Evolutionary conservation across 2,888 invertebrate genomes (phyloP).

Genomic region (Drosophila hawaiiensis): DNA sequence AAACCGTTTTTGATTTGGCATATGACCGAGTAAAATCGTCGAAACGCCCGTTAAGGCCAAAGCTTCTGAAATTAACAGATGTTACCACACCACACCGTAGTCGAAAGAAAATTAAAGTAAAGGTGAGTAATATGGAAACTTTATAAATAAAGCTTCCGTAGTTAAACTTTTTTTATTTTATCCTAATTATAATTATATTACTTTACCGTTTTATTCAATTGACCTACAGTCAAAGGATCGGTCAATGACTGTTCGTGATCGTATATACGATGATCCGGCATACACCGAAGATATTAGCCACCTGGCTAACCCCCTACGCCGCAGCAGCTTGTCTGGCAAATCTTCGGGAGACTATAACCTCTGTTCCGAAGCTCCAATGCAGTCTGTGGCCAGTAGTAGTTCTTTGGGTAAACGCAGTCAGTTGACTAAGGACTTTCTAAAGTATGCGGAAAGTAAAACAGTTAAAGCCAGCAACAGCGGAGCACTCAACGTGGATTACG

Average conservation of each 20-base stretch:
- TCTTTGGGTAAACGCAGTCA: conserved; percentile 80
- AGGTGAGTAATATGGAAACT: conserved; percentile 71
- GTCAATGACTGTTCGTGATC: conserved; percentile 83
- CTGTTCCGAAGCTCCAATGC: conserved; percentile 17
- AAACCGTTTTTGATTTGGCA: conserved; percentile 83
- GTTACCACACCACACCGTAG: conserved; percentile 84
- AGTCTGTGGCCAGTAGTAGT: conserved; percentile 57
- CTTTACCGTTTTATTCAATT: not conserved
- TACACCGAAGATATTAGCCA: conserved; percentile 85
- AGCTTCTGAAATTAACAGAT: conserved; percentile 84
- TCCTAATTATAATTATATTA: not conserved
- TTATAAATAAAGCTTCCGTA: not conserved
- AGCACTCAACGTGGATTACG: conserved; percentile 44
- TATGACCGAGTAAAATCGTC: conserved; percentile 81
- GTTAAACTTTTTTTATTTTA: not conserved
- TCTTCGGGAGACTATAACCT: conserved; percentile 46
- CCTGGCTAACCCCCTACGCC: conserved; percentile 83
- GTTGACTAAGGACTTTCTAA: conserved; percentile 78
- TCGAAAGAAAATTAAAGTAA: conserved; percentile 85
- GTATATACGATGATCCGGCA: conserved; percentile 85
- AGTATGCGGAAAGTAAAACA: conserved; percentile 70
- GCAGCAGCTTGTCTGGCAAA: conserved; percentile 67
- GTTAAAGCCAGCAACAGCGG: conserved; percentile 41
- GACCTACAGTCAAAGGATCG: conserved; percentile 82
- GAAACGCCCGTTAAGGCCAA: conserved; percentile 84